Conservation (phyloP, 1,140 invertebrate genomes). For the Caenorhabditis elegans region DNA sequence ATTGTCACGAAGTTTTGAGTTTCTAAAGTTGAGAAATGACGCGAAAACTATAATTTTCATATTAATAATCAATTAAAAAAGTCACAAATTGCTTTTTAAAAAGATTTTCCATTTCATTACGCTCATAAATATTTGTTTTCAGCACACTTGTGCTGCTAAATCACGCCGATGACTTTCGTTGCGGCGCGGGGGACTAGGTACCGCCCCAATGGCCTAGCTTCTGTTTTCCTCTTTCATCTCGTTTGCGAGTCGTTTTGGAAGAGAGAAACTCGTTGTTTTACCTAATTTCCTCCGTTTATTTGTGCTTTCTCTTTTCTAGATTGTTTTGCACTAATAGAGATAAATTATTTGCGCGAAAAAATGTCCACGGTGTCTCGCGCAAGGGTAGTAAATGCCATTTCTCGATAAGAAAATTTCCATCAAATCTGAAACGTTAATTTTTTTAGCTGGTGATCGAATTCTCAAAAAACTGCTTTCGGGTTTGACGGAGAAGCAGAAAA, state of each 20-base stretch:
- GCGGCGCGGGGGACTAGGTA: not conserved
- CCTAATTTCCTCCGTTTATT: not conserved
- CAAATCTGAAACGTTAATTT: not conserved
- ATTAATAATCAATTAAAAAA: too few species aligned
- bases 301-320: not conserved
- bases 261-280: not conserved
- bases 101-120: too few species aligned
- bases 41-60: too few species aligned
- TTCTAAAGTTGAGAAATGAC: too few species aligned
- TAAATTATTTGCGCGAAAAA: too few species aligned
- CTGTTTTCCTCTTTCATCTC: not conserved
- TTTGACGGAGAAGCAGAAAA: not conserved
- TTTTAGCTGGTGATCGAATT: slow-evolving; percentile 17
- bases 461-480: not conserved
- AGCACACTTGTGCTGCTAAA: too few species aligned
- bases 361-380: too few species aligned
- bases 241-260: not conserved
- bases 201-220: not conserved
- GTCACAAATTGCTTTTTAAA: too few species aligned
- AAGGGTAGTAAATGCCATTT: too few species aligned
- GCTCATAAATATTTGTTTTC: too few species aligned
- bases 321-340: not conserved
- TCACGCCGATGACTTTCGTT: too few species aligned
- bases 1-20: too few species aligned
- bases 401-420: not conserved